Base-by-base conservation (phyloP, 2,113 vertebrate genomes). In the Fukomys damarensis region DNA sequence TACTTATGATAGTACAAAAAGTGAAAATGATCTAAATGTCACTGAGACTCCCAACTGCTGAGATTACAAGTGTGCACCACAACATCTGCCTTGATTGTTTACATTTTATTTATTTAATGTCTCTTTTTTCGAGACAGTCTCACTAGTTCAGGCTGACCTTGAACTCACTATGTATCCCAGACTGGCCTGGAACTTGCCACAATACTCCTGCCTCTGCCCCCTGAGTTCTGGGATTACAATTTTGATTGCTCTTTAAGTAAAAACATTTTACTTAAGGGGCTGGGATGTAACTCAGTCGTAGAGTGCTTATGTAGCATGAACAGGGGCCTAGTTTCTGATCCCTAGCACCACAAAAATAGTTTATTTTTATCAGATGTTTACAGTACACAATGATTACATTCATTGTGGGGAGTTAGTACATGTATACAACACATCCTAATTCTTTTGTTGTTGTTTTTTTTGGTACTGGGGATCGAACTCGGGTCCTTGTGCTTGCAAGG, bases 161-260 rank as follows among this genome's bases (percentile, higher is more conserved):
- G 68, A 72, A 72, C 12, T 76, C 43, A 46, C 72, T 46, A 13
- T 46, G 41, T 76, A 76, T 13, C 13, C 41, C 5, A 46, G 72
- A 84, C 38, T 84, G 16, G 38, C 22, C 38, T 84, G 17, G 58
- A 84, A 63, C 28, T 46, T 22, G 7, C 11, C 3, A 17, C 30
- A 43, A 26, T 76, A 26, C 41, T 38, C 72, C 41, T 46, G 41
- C 56, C 46, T 66, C 35, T 52, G 52, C 19, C n/a, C 32, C 17
- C 46, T 41, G 35, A 56, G 17, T 91, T 10, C 26, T 68, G 61
- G 38, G 19, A 68, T 82, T 68, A 68, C n/a, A 68, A 35, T 12
- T 24, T 46, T 84, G 9, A 52, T 76, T 61, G 46, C 85, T 95
- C 88, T 79, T 90, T 89, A 92, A 93, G 72, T 30, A 89, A 89